phyloP scores from a whole-genome alignment of 1,140 invertebrate species.

The Galendromus occidentalis region DNA sequence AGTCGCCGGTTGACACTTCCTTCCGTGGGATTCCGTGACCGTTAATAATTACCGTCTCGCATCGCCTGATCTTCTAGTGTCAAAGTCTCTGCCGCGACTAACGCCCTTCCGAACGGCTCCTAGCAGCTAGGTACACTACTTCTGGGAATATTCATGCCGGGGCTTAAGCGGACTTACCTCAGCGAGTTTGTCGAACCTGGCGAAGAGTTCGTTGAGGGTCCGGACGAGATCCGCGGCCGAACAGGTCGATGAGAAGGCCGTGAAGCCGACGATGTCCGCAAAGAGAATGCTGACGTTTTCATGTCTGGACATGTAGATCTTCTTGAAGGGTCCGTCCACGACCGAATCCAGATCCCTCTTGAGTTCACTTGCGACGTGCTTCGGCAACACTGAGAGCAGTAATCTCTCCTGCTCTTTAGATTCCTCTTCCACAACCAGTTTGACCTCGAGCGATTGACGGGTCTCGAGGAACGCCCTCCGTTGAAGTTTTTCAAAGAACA shows the following conservation, averaged over 20 bases:
- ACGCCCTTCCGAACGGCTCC: too few relatives aligned
- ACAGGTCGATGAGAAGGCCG: conserved; percentile 81
- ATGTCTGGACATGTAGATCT: conserved; percentile 89
- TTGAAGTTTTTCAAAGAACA: conserved; percentile 63
- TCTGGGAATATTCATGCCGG: too few relatives aligned
- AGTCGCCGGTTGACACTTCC: too few relatives aligned
- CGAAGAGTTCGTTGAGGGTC: conserved; percentile 81
- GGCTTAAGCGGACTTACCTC: conserved; percentile 37
- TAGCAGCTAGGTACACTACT: too few relatives aligned
- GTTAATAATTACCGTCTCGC: too few relatives aligned
- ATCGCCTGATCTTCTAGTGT: too few relatives aligned
- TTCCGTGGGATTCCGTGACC: too few relatives aligned
- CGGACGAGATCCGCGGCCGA: conserved; percentile 77
- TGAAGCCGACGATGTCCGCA: conserved; percentile 81
- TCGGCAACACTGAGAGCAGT: conserved; percentile 69
- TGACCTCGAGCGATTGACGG: conserved; percentile 69
- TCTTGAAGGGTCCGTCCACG: conserved; percentile 68
- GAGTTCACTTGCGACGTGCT: conserved; percentile 87
- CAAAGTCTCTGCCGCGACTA: too few relatives aligned
- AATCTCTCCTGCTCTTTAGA: conserved; percentile 75
- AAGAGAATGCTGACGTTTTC: conserved; percentile 52
- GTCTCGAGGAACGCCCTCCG: conserved; percentile 70
- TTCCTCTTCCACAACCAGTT: conserved; percentile 75
- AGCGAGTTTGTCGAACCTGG: conserved; percentile 70
- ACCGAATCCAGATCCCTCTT: conserved; percentile 66